These are phyloP conservation scores for Peromyscus polionotus DNA, from an alignment of 2,113 vertebrate species.

Conservation along the genomic window DNA sequence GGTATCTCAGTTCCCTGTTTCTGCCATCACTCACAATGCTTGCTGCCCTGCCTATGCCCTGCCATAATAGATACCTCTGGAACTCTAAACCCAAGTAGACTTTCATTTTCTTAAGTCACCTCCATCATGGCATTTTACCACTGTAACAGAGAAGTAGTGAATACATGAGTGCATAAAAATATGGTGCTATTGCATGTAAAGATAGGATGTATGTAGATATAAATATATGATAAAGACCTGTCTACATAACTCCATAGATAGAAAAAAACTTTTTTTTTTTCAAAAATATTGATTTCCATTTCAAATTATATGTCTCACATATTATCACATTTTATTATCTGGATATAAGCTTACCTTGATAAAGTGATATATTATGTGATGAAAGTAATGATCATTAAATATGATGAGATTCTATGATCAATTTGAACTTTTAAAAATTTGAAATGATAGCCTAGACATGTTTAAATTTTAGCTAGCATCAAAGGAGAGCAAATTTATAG, in stretches of 20 bases:
- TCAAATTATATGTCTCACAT: neutral
- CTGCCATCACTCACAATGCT: neutral
- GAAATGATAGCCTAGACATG: neutral
- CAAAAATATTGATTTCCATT: neutral
- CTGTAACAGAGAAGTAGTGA: neutral
- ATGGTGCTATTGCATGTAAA: fast-evolving
- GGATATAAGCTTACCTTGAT: neutral
- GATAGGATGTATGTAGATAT: neutral
- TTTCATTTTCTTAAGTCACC: neutral
- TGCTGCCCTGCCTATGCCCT: neutral
- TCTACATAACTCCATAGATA: neutral
- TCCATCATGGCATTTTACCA: neutral
- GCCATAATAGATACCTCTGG: too few relatives aligned
- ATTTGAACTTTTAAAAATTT: neutral
- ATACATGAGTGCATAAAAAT: neutral
- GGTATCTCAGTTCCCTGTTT: neutral
- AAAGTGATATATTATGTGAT: neutral
- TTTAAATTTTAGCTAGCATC: neutral
- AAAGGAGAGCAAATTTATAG: neutral
- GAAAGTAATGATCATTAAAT: neutral
- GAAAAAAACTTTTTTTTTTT: neutral
- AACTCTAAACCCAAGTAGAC: neutral
- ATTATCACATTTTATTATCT: neutral
- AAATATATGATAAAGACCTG: neutral
- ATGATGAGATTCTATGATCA: neutral